Base-by-base conservation (phyloP, 2,797 vertebrate genomes). In the Parambassis ranga region DNA sequence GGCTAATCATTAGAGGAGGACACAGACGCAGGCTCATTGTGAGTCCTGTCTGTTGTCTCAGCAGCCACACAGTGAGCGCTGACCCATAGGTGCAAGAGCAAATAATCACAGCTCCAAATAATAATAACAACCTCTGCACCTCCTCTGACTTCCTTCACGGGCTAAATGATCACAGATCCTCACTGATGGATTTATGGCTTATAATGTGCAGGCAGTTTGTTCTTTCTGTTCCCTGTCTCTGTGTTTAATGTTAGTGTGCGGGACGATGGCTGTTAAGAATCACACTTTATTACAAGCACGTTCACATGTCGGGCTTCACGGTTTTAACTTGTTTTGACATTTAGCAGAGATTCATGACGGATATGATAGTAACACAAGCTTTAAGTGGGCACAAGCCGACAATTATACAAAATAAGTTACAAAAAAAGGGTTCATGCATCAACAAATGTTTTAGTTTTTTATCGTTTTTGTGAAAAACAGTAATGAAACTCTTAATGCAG, bases 1-100 rank as follows among this genome's bases (percentile, higher is more conserved):
- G 52, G 61, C 51, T 66, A 63, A 75, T 75, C 67, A 83, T 78
- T 63, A 72, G 26, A 64, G 36, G 50, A 22, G 35, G 55, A 62
- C 49, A 39, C 38, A 72, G 19, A 49, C 31, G 47, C 20, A 35
- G 19, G 22, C 27, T 58, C 30, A 28, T 20, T 48, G 53, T 50
- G 48, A 15, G 35, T 60, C 52, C 43, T 53, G 28, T 58, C 32
- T 30, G 20, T 20, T 43, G 30, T 32, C 26, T 43, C 7, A 24
- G 28, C 26, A 56, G 50, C 44, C 31, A 41, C 41, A 44, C 46
- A 43, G 9, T 48, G 42, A 66, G 61, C 47, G 42, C 23, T 63
- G 57, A 67, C 65, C 48, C 43, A 46, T 26, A 33, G 50, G 55
- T 61, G 7, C 16, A 50, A 44, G 31, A 67, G 63, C 67, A 60